Evolutionary conservation across 2,797 vertebrate genomes (phyloP).

Genomic region (Spheniscus humboldti): DNA sequence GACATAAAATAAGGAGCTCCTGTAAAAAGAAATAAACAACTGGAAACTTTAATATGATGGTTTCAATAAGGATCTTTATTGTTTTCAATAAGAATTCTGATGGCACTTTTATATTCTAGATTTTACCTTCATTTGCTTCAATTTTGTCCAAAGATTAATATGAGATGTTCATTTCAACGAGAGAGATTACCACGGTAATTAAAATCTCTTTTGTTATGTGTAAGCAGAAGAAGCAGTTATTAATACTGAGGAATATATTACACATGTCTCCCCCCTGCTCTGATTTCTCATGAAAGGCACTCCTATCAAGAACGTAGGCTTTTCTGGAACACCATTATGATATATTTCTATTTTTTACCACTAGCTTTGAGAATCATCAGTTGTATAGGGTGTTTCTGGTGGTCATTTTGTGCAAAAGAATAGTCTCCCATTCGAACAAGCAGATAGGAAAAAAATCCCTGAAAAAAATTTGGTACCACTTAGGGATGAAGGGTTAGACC

Average conservation of each 20-base stretch:
- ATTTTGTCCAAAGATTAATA: conserved; percentile 59
- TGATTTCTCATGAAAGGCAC: background rate
- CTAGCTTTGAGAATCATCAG: background rate
- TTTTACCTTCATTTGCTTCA: conserved; percentile 39
- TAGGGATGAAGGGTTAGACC: background rate
- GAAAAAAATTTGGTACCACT: background rate
- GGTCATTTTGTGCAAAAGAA: background rate
- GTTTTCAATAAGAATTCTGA: conserved; percentile 2
- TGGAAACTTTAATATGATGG: conserved; percentile 2
- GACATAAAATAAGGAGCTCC: conserved; percentile 58
- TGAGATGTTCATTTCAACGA: conserved; percentile 36
- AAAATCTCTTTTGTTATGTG: conserved; percentile 56
- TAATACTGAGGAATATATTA: conserved; percentile 46
- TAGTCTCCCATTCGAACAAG: fast-evolving
- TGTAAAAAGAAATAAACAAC: conserved; percentile 53
- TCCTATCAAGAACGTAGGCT: background rate
- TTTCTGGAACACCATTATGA: background rate
- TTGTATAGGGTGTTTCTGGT: background rate
- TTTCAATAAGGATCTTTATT: background rate
- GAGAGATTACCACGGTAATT: conserved; percentile 36
- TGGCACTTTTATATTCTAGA: conserved; percentile 20
- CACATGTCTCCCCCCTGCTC: background rate
- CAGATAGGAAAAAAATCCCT: background rate
- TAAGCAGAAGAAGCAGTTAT: conserved; percentile 50
- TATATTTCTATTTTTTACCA: background rate